phyloP scores from a whole-genome alignment of 1,140 invertebrate species.

The Heterodera schachtii region DNA sequence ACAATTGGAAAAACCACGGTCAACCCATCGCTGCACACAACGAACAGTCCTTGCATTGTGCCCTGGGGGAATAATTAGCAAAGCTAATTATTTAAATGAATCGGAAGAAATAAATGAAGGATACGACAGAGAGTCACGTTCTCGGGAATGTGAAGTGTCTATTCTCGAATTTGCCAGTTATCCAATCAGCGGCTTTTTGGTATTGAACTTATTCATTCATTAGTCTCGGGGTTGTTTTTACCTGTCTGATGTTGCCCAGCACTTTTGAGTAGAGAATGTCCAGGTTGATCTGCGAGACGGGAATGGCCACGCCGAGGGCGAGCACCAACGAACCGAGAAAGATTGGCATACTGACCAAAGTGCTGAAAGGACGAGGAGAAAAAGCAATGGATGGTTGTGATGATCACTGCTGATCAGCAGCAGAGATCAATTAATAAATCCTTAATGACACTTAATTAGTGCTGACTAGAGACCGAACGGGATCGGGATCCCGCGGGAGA shows the following conservation, averaged over 20 bases:
- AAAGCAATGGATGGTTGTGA: no score
- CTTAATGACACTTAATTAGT: no score
- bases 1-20: conserved; percentile 44
- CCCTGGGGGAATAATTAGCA: conserved; percentile 26
- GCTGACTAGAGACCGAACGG: no score
- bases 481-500: no score
- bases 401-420: no score
- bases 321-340: conserved; percentile 48
- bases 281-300: conserved; percentile 45
- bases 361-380: background rate
- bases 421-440: no score
- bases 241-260: conserved; percentile 43
- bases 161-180: no score
- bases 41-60: conserved; percentile 34
- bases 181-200: no score
- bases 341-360: conserved; percentile 49
- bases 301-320: conserved; percentile 45
- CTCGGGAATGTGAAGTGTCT: no score
- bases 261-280: conserved; percentile 54
- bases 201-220: background rate
- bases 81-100: background rate
- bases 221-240: background rate
- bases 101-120: background rate
- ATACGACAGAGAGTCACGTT: no score
- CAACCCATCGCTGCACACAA: conserved; percentile 34